Evolutionary conservation across 23 tunicate genomes (phyloP), one percentile per base, ranked within the genome.

Genomic region (Aplidium turbinatum): DNA sequence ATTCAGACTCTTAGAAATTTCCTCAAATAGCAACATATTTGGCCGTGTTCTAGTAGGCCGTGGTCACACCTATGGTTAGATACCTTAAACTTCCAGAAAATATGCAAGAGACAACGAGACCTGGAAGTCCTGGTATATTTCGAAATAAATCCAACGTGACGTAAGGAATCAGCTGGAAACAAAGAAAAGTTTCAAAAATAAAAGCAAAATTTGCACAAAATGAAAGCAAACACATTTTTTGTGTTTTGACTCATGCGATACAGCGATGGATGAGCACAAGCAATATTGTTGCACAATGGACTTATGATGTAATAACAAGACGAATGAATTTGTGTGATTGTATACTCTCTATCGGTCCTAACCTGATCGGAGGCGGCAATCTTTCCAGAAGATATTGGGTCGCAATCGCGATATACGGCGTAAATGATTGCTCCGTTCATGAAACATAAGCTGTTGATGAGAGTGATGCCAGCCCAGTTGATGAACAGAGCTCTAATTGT

Each of bases 21-120:
- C n/a, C n/a, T n/a, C n/a, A n/a, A n/a, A n/a, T n/a, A n/a, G n/a
- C n/a, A n/a, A n/a, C n/a, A n/a, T n/a, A n/a, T n/a, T n/a, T n/a
- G n/a, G n/a, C n/a, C n/a, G n/a, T n/a, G n/a, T n/a, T n/a, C n/a
- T n/a, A n/a, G n/a, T n/a, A n/a, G n/a, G n/a, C n/a, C n/a, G n/a
- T n/a, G n/a, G n/a, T n/a, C n/a, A n/a, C n/a, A n/a, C n/a, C n/a
- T 30, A 58, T 32, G 22, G 22, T 27, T 4, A 23, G n/a, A 19
- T 42, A 85, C 92, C 92, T 85, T 63, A 85, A 70, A 85, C 92
- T 85, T 36, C 85, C 96, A 1, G 96, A 82, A 39, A 81, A 88
- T 13, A 88, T 82, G 31, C 79, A 78, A 3, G 96, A 82, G 0
- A 88, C 79, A 27, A 81, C 80, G 11, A 88, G 72, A 24, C 96